phyloP scores from a whole-genome alignment of 2,113 vertebrate genomes.

The Odocoileus virginianus region DNA sequence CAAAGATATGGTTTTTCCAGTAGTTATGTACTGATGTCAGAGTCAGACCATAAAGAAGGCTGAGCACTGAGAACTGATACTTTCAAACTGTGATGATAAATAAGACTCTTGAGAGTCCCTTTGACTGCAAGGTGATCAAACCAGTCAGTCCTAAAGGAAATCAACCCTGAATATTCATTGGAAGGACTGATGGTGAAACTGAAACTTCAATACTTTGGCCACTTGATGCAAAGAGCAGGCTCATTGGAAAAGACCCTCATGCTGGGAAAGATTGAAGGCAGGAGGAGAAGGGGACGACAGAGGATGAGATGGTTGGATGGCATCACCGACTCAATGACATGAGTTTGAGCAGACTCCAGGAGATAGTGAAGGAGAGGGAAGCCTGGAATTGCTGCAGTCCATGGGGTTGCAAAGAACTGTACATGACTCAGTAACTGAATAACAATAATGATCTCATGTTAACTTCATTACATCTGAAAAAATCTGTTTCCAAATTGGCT shows the following conservation, averaged over 20 bases:
- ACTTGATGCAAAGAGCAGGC: background rate
- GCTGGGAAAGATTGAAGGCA: background rate
- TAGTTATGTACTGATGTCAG: background rate
- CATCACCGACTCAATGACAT: background rate
- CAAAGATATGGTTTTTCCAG: background rate
- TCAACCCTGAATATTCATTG: background rate
- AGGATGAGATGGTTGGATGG: background rate
- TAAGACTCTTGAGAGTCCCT: background rate
- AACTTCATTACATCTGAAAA: background rate
- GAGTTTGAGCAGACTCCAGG: background rate
- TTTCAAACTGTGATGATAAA: background rate
- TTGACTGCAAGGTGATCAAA: background rate
- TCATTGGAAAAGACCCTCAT: background rate
- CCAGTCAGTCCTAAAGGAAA: background rate
- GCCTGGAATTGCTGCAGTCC: background rate
- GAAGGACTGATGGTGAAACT: background rate
- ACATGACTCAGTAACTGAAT: background rate
- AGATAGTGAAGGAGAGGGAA: background rate
- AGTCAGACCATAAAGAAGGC: background rate
- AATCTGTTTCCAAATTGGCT: background rate
- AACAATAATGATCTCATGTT: background rate
- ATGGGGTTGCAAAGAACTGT: background rate
- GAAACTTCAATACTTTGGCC: background rate
- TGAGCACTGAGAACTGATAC: background rate
- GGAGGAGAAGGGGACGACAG: background rate